phyloP scores from a whole-genome alignment of 2,797 vertebrate genomes.

The Periophthalmus magnuspinnatus region DNA sequence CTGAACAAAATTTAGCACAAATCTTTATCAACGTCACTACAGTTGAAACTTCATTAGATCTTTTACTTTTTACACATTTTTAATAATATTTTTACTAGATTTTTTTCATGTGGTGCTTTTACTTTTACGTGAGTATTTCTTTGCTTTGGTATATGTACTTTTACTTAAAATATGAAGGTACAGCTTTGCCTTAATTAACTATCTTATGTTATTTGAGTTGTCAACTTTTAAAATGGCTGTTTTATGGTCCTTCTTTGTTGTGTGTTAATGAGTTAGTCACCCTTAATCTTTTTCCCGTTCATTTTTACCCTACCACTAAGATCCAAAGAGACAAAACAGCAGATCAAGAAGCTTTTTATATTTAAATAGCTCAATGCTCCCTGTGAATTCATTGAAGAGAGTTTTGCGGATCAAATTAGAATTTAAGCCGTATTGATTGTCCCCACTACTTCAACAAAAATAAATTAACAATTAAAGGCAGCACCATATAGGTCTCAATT shows the following conservation, averaged over 20 bases:
- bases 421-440: constrained; percentile 2
- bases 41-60: too few relatives aligned
- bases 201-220: too few relatives aligned
- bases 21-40: too few relatives aligned
- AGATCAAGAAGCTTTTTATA: not conserved
- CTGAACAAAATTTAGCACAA: too few relatives aligned
- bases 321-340: not conserved
- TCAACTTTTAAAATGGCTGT: too few relatives aligned
- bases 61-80: too few relatives aligned
- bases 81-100: too few relatives aligned
- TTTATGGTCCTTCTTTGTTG: not conserved
- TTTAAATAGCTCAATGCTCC: not conserved
- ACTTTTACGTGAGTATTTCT: too few relatives aligned
- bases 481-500: not conserved
- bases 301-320: not conserved
- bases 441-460: not conserved
- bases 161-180: too few relatives aligned
- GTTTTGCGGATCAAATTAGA: not conserved
- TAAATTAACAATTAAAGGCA: constrained; percentile 10
- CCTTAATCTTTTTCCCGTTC: not conserved
- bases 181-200: too few relatives aligned
- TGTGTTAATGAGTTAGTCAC: not conserved
- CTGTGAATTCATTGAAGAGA: not conserved
- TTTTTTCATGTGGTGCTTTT: too few relatives aligned
- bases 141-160: too few relatives aligned